phyloP scores from a whole-genome alignment of 2,113 vertebrate genomes.

The Amblyopsis rosae region DNA sequence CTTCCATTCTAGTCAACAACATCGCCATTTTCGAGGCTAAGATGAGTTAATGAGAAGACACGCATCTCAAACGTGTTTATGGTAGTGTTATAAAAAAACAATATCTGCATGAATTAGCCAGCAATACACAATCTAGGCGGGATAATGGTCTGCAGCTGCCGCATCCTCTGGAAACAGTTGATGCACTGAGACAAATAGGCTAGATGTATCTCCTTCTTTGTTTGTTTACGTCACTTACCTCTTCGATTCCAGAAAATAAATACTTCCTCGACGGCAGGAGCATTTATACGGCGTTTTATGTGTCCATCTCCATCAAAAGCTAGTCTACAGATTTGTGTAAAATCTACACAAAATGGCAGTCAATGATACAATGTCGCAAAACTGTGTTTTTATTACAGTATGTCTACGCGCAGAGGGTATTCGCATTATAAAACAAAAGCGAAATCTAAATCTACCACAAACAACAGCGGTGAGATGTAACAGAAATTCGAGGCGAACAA shows the following conservation, averaged over 20 bases:
- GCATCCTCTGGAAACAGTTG: constrained; percentile 32
- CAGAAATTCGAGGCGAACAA: constrained; percentile 35
- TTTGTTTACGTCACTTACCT: constrained; percentile 53
- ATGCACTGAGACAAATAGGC: constrained; percentile 5
- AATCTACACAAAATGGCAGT: constrained; percentile 30
- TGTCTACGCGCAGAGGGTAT: not conserved
- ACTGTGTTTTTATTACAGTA: constrained; percentile 3
- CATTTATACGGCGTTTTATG: constrained; percentile 61
- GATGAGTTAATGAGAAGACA: not conserved
- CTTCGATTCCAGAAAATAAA: constrained; percentile 31
- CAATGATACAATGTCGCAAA: constrained; percentile 8
- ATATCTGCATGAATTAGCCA: not conserved
- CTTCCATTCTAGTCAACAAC: constrained; percentile 20
- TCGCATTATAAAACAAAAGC: constrained; percentile 47
- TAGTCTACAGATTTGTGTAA: constrained; percentile 2
- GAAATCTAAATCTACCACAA: no score
- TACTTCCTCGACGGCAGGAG: constrained; percentile 33
- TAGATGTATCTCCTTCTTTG: not conserved
- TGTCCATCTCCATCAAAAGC: constrained; percentile 44
- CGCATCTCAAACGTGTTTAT: not conserved
- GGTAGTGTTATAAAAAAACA: not conserved
- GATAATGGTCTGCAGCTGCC: constrained; percentile 58
- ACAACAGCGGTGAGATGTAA: not conserved
- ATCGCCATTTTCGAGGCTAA: constrained; percentile 39
- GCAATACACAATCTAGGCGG: constrained; percentile 27